Evolutionary conservation across 2,113 vertebrate genomes (phyloP).

Genomic region (Madoqua kirkii): DNA sequence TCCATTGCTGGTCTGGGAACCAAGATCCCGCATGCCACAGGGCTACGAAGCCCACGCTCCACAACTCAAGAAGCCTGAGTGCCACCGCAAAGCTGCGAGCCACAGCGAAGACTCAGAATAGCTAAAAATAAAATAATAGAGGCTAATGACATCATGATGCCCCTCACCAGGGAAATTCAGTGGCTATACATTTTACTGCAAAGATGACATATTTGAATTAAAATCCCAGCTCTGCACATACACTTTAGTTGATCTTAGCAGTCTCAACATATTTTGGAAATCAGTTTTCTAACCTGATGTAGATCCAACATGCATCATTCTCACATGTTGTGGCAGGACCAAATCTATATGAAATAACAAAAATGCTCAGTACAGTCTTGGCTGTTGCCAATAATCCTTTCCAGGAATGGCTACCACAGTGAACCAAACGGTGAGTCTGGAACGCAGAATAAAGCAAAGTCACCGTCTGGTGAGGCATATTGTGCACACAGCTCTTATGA

Average conservation of each 20-base stretch:
- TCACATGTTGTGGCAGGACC: background rate
- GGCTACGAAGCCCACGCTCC: background rate
- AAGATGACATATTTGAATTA: background rate
- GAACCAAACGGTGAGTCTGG: background rate
- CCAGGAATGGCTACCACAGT: background rate
- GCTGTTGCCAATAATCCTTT: background rate
- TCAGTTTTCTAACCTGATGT: background rate
- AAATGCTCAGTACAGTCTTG: background rate
- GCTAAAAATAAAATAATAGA: background rate
- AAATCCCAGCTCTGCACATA: background rate
- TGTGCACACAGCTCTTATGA: background rate
- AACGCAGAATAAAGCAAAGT: background rate
- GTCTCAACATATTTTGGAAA: background rate
- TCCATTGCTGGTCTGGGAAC: background rate
- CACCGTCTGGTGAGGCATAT: background rate
- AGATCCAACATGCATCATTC: too few species aligned
- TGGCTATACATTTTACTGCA: background rate
- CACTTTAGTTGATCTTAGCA: background rate
- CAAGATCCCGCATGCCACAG: background rate
- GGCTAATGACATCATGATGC: too few species aligned
- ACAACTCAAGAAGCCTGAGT: background rate
- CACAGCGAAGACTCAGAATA: background rate
- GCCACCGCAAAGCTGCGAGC: fast-evolving
- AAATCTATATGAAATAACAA: background rate
- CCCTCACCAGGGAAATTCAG: background rate